A percentile compares a stretch with the other conserved stretches of the same genome.
These are phyloP conservation scores for Dendroctonus valens DNA, from an alignment of 1,140 invertebrate species.

Conservation along the genomic window DNA sequence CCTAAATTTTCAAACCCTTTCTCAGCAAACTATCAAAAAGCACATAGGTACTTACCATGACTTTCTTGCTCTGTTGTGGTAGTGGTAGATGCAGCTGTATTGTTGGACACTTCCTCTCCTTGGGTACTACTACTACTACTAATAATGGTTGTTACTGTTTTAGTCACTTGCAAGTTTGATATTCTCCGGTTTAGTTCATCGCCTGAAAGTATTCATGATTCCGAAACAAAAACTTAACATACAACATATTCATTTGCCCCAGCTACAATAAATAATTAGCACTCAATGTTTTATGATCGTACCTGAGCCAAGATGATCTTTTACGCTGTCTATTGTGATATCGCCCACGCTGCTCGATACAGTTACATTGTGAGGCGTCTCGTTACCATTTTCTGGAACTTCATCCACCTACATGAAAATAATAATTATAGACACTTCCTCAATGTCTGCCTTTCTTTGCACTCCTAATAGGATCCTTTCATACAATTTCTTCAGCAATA, in stretches of 20 bases:
- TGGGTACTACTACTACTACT: constrained; percentile 34
- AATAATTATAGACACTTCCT: no score
- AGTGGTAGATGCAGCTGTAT: constrained; percentile 19
- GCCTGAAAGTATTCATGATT: constrained; percentile 25
- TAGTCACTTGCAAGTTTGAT: constrained; percentile 34
- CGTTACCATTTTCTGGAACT: constrained; percentile 54
- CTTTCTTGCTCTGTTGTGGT: constrained; percentile 34
- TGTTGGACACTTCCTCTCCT: constrained; percentile 14
- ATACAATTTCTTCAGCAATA: no score
- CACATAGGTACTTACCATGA: constrained; percentile 35
- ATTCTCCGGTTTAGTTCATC: constrained; percentile 39
- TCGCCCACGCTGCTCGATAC: constrained; percentile 71
- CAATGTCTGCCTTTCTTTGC: no score
- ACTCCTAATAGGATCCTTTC: no score
- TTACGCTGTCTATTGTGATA: constrained; percentile 92
- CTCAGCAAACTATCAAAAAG: neutral
- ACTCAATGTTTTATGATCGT: neutral
- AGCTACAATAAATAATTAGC: neutral
- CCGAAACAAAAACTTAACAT: neutral
- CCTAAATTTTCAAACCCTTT: neutral
- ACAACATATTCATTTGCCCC: neutral
- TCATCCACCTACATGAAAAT: constrained; percentile 41
- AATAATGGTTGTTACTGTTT: constrained; percentile 40
- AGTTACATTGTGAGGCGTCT: constrained; percentile 61
- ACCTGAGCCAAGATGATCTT: constrained; percentile 69